Evolutionary conservation across 2,888 invertebrate genomes (phyloP), one percentile per base, ranked within the genome.

Genomic region (Zeuzera pyrina): DNA sequence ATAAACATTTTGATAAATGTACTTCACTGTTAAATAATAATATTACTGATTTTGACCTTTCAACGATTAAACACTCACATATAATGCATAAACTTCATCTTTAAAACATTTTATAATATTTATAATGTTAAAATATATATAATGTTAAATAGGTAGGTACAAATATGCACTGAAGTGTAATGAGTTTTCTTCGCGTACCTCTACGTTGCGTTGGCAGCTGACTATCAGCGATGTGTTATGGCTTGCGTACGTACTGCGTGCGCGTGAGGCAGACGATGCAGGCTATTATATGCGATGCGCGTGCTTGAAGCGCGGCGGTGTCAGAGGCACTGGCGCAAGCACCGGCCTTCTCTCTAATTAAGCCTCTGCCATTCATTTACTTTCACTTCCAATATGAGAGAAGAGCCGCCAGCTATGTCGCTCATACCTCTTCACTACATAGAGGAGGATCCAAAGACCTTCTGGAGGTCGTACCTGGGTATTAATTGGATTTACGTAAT

Each of bases 341-440:
- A 62, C 68, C 57, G 60, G 62, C 62, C 72, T 77, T 76, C 73
- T 81, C 83, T 81, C 78, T 81, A 83, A 83, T 81, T 83, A 83
- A 83, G 78, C 69, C 77, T 78, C 72, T 58, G 73, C 39, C 73
- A 77, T 77, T 81, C 83, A 78, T 78, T 81, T 77, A 81, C 83
- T 83, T 83, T 83, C 83, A 83, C 83, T 83, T 83, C 78, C 70
- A 79, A 76, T 71, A 67, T 55, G 58, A 69, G 70, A 70, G 71
- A 76, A 66, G 77, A 73, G 58, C 67, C 68, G 59, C 63, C 62
- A 57, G 66, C 61, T 58, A 49, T 62, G 54, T 58, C 64, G 64
- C 63, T 68, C 66, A 66, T 65, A 62, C 60, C 57, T 54, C 55
- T 48, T 54, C 53, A 57, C 57, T 57, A n/a, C 15, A 14, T 24